phyloP scores from a whole-genome alignment of 2,888 invertebrate species.

The Polyploca ridens region DNA sequence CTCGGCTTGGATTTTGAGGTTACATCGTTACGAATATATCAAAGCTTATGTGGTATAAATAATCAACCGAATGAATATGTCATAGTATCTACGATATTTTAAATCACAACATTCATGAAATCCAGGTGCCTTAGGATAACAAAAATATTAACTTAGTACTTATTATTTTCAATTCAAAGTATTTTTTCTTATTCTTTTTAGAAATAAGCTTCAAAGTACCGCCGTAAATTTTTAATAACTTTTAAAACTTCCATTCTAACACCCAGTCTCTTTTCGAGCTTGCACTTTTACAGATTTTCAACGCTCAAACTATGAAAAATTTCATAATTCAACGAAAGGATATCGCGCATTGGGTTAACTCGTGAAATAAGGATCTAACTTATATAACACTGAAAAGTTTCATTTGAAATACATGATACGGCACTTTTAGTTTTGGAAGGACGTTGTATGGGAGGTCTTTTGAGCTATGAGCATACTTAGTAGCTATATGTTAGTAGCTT shows the following conservation, averaged over 20 bases:
- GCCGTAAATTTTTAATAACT: constrained; percentile 10
- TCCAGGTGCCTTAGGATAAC: no score
- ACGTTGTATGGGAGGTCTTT: no score
- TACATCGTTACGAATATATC: background rate
- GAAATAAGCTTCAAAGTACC: background rate
- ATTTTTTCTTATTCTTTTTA: no score
- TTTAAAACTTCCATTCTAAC: background rate
- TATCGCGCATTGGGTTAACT: background rate
- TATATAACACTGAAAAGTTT: background rate
- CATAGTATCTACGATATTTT: no score
- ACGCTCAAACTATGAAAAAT: constrained; percentile 2
- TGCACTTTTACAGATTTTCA: constrained; percentile 10
- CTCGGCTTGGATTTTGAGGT: constrained; percentile 29
- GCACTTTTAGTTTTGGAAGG: background rate
- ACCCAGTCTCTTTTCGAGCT: background rate
- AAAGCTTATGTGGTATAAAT: background rate
- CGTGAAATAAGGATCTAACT: constrained; percentile 5
- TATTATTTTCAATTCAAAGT: no score
- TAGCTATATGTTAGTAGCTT: constrained; percentile 24
- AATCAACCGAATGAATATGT: no score
- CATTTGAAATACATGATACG: constrained; percentile 4
- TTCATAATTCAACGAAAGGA: constrained; percentile 10
- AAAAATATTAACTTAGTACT: no score
- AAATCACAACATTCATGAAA: no score
- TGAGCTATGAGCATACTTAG: no score